Conservation (phyloP, 2,888 invertebrate genomes). For the Physocephala rufipes region DNA sequence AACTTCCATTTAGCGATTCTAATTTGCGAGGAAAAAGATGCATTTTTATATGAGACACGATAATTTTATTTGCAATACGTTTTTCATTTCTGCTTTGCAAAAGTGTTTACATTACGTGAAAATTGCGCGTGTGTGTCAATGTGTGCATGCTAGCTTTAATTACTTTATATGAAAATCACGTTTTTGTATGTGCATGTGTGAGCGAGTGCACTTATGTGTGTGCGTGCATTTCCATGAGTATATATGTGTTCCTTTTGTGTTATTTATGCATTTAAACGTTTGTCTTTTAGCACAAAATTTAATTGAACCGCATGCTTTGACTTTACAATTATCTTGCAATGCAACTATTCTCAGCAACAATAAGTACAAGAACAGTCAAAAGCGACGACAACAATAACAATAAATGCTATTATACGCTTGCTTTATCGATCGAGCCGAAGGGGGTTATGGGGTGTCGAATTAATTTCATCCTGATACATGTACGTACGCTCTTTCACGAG, state of each 20-base stretch:
- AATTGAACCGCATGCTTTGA: constrained; percentile 40
- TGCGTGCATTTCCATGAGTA: background rate
- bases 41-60: constrained; percentile 8
- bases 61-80: background rate
- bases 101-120: background rate
- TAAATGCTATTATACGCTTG: constrained; percentile 24
- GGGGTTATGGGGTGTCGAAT: too few species aligned
- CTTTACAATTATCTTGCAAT: constrained; percentile 38
- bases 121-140: background rate
- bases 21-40: background rate
- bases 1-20: background rate
- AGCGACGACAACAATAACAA: constrained; percentile 9
- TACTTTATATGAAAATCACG: too few species aligned
- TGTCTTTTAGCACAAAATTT: constrained; percentile 29
- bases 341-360: too few species aligned
- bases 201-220: too few species aligned
- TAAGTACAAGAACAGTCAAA: background rate
- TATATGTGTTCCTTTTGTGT: background rate
- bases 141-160: constrained; percentile 5
- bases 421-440: too few species aligned
- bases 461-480: too few species aligned
- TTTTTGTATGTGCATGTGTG: too few species aligned
- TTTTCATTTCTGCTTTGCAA: too few species aligned
- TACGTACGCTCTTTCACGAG: background rate
- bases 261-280: background rate